Evolutionary conservation across 2,888 invertebrate species (phyloP), one percentile per base, ranked within the genome.

Genomic region (Gortyna flavago): DNA sequence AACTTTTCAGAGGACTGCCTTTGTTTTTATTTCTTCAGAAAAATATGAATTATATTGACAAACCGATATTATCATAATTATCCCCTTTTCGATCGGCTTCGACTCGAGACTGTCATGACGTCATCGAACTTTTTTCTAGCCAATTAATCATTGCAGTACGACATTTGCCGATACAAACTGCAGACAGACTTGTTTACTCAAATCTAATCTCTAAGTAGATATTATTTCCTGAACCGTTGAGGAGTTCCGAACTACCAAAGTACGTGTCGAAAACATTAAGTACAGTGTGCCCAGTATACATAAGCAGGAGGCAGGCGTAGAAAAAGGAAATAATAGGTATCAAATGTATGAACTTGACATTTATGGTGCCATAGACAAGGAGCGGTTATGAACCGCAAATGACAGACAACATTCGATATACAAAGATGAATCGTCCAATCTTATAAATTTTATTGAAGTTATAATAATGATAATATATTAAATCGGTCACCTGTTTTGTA

Each of bases 341-440:
- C 21, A 61, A 75, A 75, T 32, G 5, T 59, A 67, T n/a, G 41
- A 59, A 51, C 21, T 41, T 29, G 38, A 16, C 29, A 73, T 65
- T 38, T 54, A 51, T 66, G 65, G 13, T 77, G 35, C 48, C 44
- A 64, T 69, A 38, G 69, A 69, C 78, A 70, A 62, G 16, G 16
- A 16, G 25, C 44, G 4, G 54, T 18, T 35, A 54, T 11, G 29
- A 48, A 77, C 35, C 11, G 4, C n/a, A 35, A 38, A 62, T 67
- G 32, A 32, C 35, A 54, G 8, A 29, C 13, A 66, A 54, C 18
- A 61, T 80, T 68, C n/a, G n/a, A 35, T 68, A 57, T 18, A 18
- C n/a, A 62, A 73, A 59, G 38, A 80, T n/a, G 16, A 67, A 59
- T 44, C 41, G 41, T 51, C 1, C 41, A 38, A 29, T 18, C 3